Conservation (phyloP, 2,888 invertebrate species). For the Aplocera efformata region DNA sequence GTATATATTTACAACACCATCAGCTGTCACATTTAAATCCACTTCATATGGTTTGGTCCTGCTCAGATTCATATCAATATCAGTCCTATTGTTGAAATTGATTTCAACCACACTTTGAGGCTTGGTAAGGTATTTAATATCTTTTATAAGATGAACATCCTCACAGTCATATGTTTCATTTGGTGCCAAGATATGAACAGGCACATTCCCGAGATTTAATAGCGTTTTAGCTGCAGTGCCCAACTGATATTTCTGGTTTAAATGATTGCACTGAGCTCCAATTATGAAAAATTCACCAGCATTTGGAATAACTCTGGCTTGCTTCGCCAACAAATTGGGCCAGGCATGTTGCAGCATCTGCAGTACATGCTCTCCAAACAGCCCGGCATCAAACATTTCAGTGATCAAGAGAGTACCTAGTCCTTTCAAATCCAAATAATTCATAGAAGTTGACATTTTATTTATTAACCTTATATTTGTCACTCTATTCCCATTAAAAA, state of each 20-base stretch:
- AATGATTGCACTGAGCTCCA: slow-evolving; percentile 79
- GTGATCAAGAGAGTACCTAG: slow-evolving; percentile 84
- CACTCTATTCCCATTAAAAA: slow-evolving; percentile 74
- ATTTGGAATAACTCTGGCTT: slow-evolving; percentile 81
- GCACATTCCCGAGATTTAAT: slow-evolving; percentile 45
- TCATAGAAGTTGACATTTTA: slow-evolving; percentile 81
- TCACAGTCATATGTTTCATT: slow-evolving; percentile 86
- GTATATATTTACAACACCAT: slow-evolving; percentile 82
- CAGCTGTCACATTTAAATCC: slow-evolving; percentile 52
- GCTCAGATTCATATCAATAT: slow-evolving; percentile 61
- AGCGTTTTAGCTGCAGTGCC: slow-evolving; percentile 40
- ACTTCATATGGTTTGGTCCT: slow-evolving; percentile 56
- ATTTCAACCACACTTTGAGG: slow-evolving; percentile 77
- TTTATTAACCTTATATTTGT: slow-evolving; percentile 74
- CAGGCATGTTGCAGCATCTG: slow-evolving; percentile 85
- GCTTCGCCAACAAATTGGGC: slow-evolving; percentile 75
- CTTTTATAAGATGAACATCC: slow-evolving; percentile 79
- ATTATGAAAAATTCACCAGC: slow-evolving; percentile 83
- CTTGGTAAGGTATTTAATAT: slow-evolving; percentile 80
- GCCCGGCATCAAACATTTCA: slow-evolving; percentile 89
- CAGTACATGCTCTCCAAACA: slow-evolving; percentile 88
- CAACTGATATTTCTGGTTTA: slow-evolving; percentile 72
- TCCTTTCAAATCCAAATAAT: slow-evolving; percentile 72
- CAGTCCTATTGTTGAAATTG: slow-evolving; percentile 81
- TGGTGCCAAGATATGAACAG: slow-evolving; percentile 48